These are phyloP conservation scores for Idaea straminata DNA, from an alignment of 2,888 invertebrate species.

Conservation along the genomic window DNA sequence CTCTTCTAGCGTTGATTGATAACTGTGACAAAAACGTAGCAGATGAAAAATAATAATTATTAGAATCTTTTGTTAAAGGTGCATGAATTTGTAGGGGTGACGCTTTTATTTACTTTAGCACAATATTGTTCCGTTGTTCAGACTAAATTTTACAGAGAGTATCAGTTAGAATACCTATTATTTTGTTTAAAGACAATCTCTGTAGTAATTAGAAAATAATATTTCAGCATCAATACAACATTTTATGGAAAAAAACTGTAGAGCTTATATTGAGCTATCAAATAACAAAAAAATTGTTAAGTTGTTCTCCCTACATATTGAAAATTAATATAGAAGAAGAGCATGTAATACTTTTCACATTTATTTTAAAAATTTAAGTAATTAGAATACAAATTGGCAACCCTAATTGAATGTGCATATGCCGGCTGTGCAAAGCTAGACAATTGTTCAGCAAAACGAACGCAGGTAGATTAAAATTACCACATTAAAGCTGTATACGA, in stretches of 20 bases:
- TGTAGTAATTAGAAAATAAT: background rate
- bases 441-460: slow-evolving; percentile 67
- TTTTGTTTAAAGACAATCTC: background rate
- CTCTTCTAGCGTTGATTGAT: slow-evolving; percentile 78
- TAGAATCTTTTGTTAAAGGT: slow-evolving; percentile 74
- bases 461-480: slow-evolving; percentile 70
- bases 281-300: too few species aligned
- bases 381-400: slow-evolving; percentile 40
- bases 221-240: background rate
- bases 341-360: background rate
- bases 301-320: too few species aligned
- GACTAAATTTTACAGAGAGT: slow-evolving; percentile 6
- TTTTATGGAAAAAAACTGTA: background rate
- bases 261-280: background rate
- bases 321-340: background rate
- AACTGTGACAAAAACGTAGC: slow-evolving; percentile 81
- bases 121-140: slow-evolving; percentile 12
- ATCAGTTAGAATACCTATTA: background rate
- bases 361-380: background rate
- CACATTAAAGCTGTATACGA: slow-evolving; percentile 27
- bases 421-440: slow-evolving; percentile 75
- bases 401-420: slow-evolving; percentile 56
- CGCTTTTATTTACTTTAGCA: slow-evolving; percentile 28
- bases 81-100: slow-evolving; percentile 71
- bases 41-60: slow-evolving; percentile 81